Evolutionary conservation across 35 echinoderm and acorn worm species (phyloP).

Genomic region (Heliocidaris tuberculata): DNA sequence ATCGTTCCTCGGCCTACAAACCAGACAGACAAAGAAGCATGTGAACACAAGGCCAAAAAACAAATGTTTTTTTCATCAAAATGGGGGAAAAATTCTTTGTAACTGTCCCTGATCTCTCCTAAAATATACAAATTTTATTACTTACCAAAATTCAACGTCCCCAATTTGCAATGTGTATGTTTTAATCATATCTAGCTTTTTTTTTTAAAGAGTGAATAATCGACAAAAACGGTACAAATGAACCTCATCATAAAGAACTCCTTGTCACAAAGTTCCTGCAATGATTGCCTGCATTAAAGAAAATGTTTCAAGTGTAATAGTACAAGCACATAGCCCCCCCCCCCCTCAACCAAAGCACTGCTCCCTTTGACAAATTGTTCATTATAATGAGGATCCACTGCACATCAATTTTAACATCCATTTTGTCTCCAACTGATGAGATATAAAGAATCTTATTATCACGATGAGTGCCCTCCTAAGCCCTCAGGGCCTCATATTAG

Average conservation of each 20-base stretch:
- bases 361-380: neutral
- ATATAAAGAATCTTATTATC: neutral
- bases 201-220: neutral
- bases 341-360: neutral
- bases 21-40: constrained; percentile 42
- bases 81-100: neutral
- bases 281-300: neutral
- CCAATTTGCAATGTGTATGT: neutral
- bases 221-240: neutral
- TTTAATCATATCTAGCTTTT: neutral
- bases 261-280: neutral
- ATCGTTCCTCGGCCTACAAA: constrained; percentile 70
- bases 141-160: neutral
- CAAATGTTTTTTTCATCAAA: neutral
- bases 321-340: neutral
- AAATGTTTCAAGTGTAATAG: neutral
- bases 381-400: neutral
- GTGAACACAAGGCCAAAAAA: constrained; percentile 9
- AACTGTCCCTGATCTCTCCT: neutral
- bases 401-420: neutral
- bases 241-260: neutral
- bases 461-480: neutral
- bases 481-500: neutral
- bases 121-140: neutral
- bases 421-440: neutral